Evolutionary conservation across 1,140 invertebrate species (phyloP).

Genomic region (Drosophila burlai): DNA sequence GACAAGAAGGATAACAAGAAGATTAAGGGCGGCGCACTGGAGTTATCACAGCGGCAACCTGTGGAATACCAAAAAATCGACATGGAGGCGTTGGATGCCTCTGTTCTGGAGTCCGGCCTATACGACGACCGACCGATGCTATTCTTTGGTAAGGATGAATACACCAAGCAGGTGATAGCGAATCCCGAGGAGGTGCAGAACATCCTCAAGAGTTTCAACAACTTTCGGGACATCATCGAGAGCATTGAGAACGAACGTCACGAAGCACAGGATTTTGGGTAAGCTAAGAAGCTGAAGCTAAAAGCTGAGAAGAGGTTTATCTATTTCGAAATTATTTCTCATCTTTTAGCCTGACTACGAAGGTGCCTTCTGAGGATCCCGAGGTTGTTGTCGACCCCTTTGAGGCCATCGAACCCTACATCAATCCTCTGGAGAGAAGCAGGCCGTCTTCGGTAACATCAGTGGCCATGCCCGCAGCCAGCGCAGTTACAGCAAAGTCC

Average conservation of each 20-base stretch:
- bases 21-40: constrained; percentile 74
- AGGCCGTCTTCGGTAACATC: constrained; percentile 11
- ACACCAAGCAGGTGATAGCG: constrained; percentile 62
- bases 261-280: constrained; percentile 66
- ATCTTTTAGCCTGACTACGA: constrained; percentile 47
- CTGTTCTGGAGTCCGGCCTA: constrained; percentile 62
- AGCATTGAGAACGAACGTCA: constrained; percentile 85
- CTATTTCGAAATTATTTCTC: not conserved
- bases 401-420: constrained; percentile 71
- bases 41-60: constrained; percentile 53
- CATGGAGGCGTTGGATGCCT: constrained; percentile 64
- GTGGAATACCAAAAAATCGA: constrained; percentile 76
- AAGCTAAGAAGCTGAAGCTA: not conserved
- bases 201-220: constrained; percentile 77
- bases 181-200: constrained; percentile 71
- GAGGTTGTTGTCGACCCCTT: constrained; percentile 67
- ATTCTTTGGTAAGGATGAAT: constrained; percentile 78
- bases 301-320: not conserved
- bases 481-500: constrained; percentile 53
- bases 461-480: constrained; percentile 1
- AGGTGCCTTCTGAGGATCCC: constrained; percentile 22
- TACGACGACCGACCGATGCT: constrained; percentile 79
- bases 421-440: constrained; percentile 38
- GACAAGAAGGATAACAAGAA: constrained; percentile 71
- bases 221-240: constrained; percentile 84